phyloP scores from a whole-genome alignment of 2,113 vertebrate species.

The Notiomystis cincta region DNA sequence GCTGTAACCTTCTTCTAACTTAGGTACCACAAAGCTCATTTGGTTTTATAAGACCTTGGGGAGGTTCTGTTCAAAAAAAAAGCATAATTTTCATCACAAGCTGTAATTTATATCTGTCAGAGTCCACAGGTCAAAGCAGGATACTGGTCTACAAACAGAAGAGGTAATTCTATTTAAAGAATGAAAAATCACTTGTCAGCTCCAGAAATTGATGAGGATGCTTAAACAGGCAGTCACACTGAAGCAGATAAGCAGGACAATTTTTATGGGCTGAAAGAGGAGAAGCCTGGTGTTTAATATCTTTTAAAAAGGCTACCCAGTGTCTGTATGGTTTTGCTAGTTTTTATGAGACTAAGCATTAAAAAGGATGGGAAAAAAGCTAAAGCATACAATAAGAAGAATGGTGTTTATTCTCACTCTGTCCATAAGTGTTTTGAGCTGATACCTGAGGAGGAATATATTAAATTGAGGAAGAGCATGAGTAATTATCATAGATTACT shows the following conservation, averaged over 20 bases:
- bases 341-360: background rate
- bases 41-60: background rate
- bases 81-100: background rate
- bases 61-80: background rate
- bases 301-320: background rate
- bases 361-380: background rate
- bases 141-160: background rate
- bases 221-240: conserved; percentile 4
- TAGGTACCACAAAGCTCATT: background rate
- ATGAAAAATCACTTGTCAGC: conserved; percentile 45
- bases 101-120: conserved; percentile 24
- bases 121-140: background rate
- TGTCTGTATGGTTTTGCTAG: background rate
- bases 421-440: background rate
- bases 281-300: background rate
- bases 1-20: background rate
- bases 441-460: background rate
- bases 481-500: background rate
- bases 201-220: conserved; percentile 33
- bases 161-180: conserved; percentile 30
- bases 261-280: background rate
- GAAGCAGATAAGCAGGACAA: background rate
- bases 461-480: background rate
- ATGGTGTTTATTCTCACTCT: background rate
- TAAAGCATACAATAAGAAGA: background rate